Evolutionary conservation across 2,113 vertebrate genomes (phyloP).

Genomic region (Neodon shergylaensis): DNA sequence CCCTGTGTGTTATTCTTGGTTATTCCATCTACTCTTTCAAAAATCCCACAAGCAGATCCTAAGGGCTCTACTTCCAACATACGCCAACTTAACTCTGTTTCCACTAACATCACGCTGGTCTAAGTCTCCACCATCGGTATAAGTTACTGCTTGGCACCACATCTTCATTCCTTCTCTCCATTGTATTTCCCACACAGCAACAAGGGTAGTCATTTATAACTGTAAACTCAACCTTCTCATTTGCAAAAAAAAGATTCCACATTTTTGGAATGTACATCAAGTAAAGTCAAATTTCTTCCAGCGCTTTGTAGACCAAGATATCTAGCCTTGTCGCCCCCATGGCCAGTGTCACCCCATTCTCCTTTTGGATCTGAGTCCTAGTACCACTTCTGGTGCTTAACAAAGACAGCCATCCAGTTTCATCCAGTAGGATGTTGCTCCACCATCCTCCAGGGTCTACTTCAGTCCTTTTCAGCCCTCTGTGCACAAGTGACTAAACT

Average conservation of each 20-base stretch:
- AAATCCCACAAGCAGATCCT: fast-evolving
- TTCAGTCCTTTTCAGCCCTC: neutral
- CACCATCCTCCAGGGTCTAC: fast-evolving
- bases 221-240: neutral
- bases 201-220: neutral
- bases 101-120: neutral
- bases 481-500: neutral
- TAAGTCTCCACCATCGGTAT: fast-evolving
- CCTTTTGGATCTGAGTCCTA: too few relatives aligned
- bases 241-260: neutral
- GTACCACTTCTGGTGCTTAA: too few relatives aligned
- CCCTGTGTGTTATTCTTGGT: neutral
- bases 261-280: too few relatives aligned
- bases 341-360: neutral
- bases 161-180: too few relatives aligned
- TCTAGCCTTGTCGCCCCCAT: too few relatives aligned
- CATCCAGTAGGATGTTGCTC: fast-evolving
- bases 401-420: neutral
- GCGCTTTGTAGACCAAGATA: neutral
- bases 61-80: too few relatives aligned
- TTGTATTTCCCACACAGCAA: too few relatives aligned
- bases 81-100: fast-evolving
- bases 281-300: neutral
- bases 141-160: neutral
- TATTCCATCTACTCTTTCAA: neutral